Conservation (phyloP, 2,888 invertebrate species). For the Lathronympha strigana region DNA sequence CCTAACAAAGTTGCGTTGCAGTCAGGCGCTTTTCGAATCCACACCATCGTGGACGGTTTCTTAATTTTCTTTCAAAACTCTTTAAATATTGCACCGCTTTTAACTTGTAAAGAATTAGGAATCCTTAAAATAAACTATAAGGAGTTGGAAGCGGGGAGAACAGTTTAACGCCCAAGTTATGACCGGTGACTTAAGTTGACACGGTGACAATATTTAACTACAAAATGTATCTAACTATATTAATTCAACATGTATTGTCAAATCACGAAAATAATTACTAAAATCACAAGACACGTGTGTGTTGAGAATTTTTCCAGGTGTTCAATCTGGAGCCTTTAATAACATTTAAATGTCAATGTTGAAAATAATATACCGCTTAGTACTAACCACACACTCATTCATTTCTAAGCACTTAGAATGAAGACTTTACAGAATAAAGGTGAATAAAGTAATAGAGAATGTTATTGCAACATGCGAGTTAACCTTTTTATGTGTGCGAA, state of each 20-base stretch:
- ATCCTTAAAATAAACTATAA: conserved; percentile 61
- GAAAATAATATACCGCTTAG: neutral
- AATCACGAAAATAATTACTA: neutral
- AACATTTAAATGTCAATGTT: neutral
- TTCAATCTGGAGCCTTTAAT: neutral
- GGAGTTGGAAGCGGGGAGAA: conserved; percentile 4
- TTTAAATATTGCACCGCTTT: conserved; percentile 74
- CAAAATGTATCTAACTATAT: no score
- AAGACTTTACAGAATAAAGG: neutral
- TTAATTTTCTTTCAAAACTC: conserved; percentile 78
- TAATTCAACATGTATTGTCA: no score
- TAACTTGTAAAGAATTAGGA: conserved; percentile 60
- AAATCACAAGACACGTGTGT: neutral
- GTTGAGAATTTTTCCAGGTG: neutral
- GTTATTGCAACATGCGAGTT: conserved; percentile 18
- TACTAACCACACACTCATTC: neutral
- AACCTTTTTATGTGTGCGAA: conserved; percentile 15
- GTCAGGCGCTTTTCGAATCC: conserved; percentile 64
- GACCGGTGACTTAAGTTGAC: neutral
- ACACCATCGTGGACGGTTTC: conserved; percentile 56
- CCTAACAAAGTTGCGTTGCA: conserved; percentile 76
- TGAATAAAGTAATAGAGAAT: neutral
- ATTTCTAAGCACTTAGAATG: neutral
- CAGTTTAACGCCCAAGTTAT: conserved; percentile 3
- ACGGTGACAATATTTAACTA: neutral